Evolutionary conservation across 35 echinoderm and acorn worm species (phyloP), one percentile per base, ranked within the genome.

Genomic region (Amphiura filiformis): DNA sequence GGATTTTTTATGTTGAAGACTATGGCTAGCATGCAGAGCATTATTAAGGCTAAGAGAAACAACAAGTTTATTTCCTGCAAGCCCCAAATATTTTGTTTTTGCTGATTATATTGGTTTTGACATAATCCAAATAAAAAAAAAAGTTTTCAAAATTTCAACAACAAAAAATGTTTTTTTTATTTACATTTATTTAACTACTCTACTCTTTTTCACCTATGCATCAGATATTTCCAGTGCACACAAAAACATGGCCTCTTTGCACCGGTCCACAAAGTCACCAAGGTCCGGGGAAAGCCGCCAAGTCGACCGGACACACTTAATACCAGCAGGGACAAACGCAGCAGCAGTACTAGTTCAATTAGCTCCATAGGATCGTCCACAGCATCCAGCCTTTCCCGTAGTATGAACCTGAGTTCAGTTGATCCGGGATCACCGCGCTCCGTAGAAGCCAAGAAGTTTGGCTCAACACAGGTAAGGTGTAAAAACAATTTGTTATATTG

Each of bases 241-340:
- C 83, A 87, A 65, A 99, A 99, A 70, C 88, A 99, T 87, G 96
- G 96, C 37, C 77, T 99, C 15, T 99, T 99, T 77, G 96, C 96
- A 0, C 96, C 96, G 20, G 90, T 99, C 34, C 96, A 99, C 84
- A 99, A 99, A 56, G 96, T 99, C 1, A 34, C 96, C 11, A 99
- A 94, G 83, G 90, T 94, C 34, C 86, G 91, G 32, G 89, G 77
- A n/a, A 94, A 88, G 76, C 64, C 77, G n/a, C 78, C 65, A 64
- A 80, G 57, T 41, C 39, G 87, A 75, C 61, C 76, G 31, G 56
- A 22, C 76, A 34, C 34, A 26, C 57, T 34, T 37, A 84, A 87
- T 22, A 61, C 65, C 1, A 85, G 78, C 1, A 49, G 84, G 32
- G 87, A 87, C 22, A 90, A 91, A 37, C 81, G 93, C 12, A 99